Base-by-base conservation (phyloP, 2,888 invertebrate genomes). In the Callosobruchus maculatus region DNA sequence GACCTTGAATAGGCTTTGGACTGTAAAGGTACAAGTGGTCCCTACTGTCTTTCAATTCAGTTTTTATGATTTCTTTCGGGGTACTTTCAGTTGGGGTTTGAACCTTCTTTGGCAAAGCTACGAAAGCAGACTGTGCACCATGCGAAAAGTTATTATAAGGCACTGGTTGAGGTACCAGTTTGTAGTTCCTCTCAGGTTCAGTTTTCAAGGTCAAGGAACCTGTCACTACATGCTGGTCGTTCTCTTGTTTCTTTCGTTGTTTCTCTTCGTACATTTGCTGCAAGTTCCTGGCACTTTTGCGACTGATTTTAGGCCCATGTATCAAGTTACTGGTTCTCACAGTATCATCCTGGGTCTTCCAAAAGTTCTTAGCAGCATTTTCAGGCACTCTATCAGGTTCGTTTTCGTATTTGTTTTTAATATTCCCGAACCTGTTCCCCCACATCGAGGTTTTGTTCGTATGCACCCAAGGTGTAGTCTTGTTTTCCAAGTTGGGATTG, bases 381-480 rank as follows among this genome's bases (percentile, higher is more conserved):
- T 88, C 88, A 85, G 77, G 88, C 7, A 66, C 22, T 73, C 77
- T 75, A 66, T 88, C 88, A 84, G 78, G 88, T 72, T 74, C 73
- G 69, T 89, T 90, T 83, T 96, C 96, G 84, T 96, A 96, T 0
- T 92, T 89, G 67, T 93, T 93, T 85, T 95, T 95, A 66, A 96
- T 93, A 80, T 94, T 93, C 0, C 94, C 94, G 84, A 96, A 96
- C 77, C 95, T 90, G 82, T 89, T 94, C 81, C 91, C 94, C 96
- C 96, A 96, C 81, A 94, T 93, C 18, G 81, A 76, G 70, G 78
- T 74, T 71, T 78, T 78, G 66, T 77, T 74, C 22, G 74, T 77
- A 22, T 78, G 78, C 9, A 80, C 83, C 86, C 86, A 86, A 21
- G 83, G 68, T 0, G 84, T 81, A 9, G 75, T 76, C 71, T 82